Base-by-base conservation (phyloP, 2,113 vertebrate genomes). In the Pholis gunnellus region DNA sequence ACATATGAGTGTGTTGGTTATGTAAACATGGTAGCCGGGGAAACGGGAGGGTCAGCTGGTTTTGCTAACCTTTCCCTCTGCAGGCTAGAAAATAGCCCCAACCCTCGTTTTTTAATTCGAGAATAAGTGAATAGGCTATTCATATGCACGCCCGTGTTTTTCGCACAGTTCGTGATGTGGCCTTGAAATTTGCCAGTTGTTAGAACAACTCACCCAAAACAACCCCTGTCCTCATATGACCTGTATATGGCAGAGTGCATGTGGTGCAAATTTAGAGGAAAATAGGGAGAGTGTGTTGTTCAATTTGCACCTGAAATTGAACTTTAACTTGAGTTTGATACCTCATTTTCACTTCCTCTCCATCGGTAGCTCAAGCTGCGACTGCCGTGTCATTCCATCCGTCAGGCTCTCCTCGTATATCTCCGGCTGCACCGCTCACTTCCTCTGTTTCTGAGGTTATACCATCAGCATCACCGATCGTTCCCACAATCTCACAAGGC, bases 101-200 rank as follows among this genome's bases (percentile, higher is more conserved):
- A 76, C 29, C 59, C 59, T 65, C 10, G 68, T 77, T 31, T 31
- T 31, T 65, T 72, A 42, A 83, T 50, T 65, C 46, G 63, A 31
- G 34, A 88, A 72, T 40, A 63, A 60, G 76, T 81, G 81, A 86
- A 42, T 20, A 46, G 36, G 36, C 46, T 20, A 64, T 93, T 91
- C 84, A 93, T 91, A 92, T 93, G 86, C 89, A 82, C 61, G 60
- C 59, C 60, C 90, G 89, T 92, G 87, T 31, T 84, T 72, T 79
- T 68, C 82, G 73, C 61, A 27, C 31, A 54, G 83, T 81, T 76
- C 29, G 57, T 75, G 63, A 81, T 84, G 89, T 88, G 84, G 68
- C 76, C 61, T 56, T 77, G 78, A 67, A 81, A 81, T 61, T 40
- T 57, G 9, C 63, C 65, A 72, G 72, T 72, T 84, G 78, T 72